Percentiles rank a stretch among this genome's conserved stretches.
Evolutionary conservation across 2,888 invertebrate genomes (phyloP).

Genomic region (Nemapogon koenigi): DNA sequence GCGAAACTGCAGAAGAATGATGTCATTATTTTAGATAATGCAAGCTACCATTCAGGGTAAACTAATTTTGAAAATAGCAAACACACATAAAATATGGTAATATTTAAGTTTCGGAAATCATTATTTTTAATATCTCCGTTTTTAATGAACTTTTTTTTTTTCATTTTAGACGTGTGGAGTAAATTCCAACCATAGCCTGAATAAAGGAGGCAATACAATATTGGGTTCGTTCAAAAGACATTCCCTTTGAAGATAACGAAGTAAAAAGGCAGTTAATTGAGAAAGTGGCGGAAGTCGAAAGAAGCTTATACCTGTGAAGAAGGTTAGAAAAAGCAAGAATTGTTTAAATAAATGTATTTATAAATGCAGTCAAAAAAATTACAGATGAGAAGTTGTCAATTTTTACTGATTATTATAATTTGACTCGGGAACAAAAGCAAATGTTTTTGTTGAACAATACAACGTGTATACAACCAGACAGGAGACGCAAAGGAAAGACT

Average conservation of each 20-base stretch:
- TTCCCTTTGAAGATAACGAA: neutral
- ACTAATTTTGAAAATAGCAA: neutral
- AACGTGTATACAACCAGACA: too few relatives aligned
- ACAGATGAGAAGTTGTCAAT: too few relatives aligned
- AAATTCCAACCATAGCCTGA: neutral
- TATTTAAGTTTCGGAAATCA: too few relatives aligned
- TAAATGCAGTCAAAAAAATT: too few relatives aligned
- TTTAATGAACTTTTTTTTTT: neutral
- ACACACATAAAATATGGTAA: neutral
- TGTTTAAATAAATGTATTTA: too few relatives aligned
- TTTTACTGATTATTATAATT: too few relatives aligned
- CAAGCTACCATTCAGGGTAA: neutral
- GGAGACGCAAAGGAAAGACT: too few relatives aligned
- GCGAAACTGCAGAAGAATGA: neutral
- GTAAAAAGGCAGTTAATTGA: neutral
- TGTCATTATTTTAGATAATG: conserved; percentile 1
- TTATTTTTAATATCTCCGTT: too few relatives aligned
- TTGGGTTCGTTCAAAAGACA: neutral
- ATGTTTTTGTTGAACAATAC: too few relatives aligned
- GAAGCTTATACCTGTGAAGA: too few relatives aligned
- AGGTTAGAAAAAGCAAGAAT: too few relatives aligned
- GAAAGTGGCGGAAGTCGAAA: neutral
- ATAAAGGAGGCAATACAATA: neutral
- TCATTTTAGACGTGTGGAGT: neutral
- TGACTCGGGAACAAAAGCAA: too few relatives aligned